Evolutionary conservation across 2,113 vertebrate genomes (phyloP), one percentile per base, ranked within the genome.

Genomic region (Catharus bicknelli): DNA sequence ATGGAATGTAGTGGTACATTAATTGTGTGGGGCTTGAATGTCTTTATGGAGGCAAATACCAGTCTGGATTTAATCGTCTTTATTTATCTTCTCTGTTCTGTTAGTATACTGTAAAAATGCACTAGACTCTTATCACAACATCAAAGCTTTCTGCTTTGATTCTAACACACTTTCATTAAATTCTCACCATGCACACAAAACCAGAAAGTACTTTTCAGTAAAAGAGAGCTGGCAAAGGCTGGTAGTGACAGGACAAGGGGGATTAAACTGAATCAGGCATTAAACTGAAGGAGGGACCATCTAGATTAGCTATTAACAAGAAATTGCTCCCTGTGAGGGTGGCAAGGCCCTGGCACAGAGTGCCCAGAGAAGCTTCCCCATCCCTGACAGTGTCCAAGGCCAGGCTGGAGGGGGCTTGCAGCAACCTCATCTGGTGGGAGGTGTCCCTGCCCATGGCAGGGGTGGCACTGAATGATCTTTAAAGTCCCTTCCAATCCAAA

Each of bases 281-380:
- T 43, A 43, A 43, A 43, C 43, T 43, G 43, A 88, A 48, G 8
- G 22, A 45, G 15, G 15, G 22, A 23, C 3, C 3, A 51, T 17
- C n/a, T 59, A 9, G 18, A n/a, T 59, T 5, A 51, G 59, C 9
- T 59, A 23, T 40, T 6, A 45, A 22, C 5, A 51, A 66, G 19
- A 51, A 20, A 45, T 51, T 58, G 15, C 45, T 66, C 18, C 32
- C 18, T 50, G 30, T n/a, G 59, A 36, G 36, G 11, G 10, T 21
- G 26, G 32, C 0, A 0, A 57, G 11, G 14, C 67, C 9, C 40
- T 57, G 32, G 11, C 11, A 42, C 14, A 16, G 10, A 12, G 0
- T 51, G 36, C 32, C 22, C 59, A 58, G 32, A 43, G 26, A 16
- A 23, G 21, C 5, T 70, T 58, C 27, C 11, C 32, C 27, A 51